Conservation (phyloP, 1,140 invertebrate genomes). For the Pinna nobilis region DNA sequence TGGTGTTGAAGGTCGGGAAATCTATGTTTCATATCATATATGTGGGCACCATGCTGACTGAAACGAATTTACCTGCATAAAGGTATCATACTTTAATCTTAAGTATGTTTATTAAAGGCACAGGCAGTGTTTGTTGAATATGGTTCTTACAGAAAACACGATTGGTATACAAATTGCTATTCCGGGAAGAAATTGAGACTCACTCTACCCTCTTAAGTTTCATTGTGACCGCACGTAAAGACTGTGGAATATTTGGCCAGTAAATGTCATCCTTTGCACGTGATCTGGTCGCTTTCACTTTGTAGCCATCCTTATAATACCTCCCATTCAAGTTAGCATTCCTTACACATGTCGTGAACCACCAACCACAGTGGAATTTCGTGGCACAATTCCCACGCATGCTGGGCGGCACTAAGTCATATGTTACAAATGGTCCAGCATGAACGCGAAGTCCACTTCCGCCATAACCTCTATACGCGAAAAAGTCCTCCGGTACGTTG, state of each 20-base stretch:
- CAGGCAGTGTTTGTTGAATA: no score
- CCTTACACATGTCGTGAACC: conserved; percentile 46
- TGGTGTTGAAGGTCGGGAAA: no score
- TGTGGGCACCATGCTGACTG: no score
- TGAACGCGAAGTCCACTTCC: conserved; percentile 45
- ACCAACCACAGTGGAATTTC: conserved; percentile 53
- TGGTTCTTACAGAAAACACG: no score
- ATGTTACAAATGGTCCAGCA: conserved; percentile 43
- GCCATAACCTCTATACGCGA: conserved; percentile 36
- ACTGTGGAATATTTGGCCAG: conserved; percentile 44
- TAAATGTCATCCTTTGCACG: conserved; percentile 44
- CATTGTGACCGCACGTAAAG: conserved; percentile 25
- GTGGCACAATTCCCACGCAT: conserved; percentile 46
- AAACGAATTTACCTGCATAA: no score
- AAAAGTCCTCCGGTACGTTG: conserved; percentile 35
- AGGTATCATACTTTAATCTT: no score
- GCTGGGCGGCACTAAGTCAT: conserved; percentile 7
- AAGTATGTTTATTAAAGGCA: no score
- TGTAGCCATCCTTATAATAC: conserved; percentile 38
- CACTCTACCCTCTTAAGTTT: conserved; percentile 11
- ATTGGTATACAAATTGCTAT: no score
- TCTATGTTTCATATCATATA: no score
- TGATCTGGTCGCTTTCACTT: neutral
- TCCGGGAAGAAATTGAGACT: no score
- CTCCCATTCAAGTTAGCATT: conserved; percentile 45